Evolutionary conservation across 2,888 invertebrate species (phyloP).

Genomic region (Altica lythri): DNA sequence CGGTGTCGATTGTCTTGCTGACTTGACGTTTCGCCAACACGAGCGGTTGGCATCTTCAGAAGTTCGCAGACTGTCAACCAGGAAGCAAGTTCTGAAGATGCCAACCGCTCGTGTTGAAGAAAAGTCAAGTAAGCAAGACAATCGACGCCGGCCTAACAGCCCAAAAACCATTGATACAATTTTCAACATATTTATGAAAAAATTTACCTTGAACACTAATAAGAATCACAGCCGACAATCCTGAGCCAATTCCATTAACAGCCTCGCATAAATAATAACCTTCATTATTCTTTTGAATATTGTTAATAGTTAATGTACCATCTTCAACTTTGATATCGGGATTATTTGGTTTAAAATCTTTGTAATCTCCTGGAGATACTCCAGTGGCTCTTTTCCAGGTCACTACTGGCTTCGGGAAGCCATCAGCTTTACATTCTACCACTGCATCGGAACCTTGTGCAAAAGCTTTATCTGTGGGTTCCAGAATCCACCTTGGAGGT

Average conservation of each 20-base stretch:
- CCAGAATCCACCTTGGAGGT: conserved; percentile 94
- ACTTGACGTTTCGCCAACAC: too few species aligned
- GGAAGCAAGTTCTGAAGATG: too few species aligned
- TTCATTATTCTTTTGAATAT: conserved; percentile 91
- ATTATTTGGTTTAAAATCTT: conserved; percentile 88
- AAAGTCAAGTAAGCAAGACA: too few species aligned
- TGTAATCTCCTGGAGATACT: conserved; percentile 89
- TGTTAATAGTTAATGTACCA: conserved; percentile 86
- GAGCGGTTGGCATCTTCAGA: too few species aligned
- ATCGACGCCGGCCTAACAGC: too few species aligned
- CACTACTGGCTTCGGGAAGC: conserved; percentile 91
- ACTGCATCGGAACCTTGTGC: conserved; percentile 93
- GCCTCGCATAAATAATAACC: conserved; percentile 96
- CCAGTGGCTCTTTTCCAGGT: conserved; percentile 96
- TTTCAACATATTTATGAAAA: neutral
- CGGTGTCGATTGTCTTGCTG: too few species aligned
- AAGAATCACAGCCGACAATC: conserved; percentile 90
- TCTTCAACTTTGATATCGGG: conserved; percentile 92
- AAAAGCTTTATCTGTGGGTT: conserved; percentile 93
- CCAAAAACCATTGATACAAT: too few species aligned
- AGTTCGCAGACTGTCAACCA: too few species aligned
- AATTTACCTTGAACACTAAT: conserved; percentile 87
- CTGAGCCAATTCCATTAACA: conserved; percentile 93
- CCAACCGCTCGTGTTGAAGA: too few species aligned
- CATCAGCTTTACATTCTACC: conserved; percentile 95